Evolutionary conservation across 2,888 invertebrate species (phyloP).

Genomic region (Eupithecia pulchellata): DNA sequence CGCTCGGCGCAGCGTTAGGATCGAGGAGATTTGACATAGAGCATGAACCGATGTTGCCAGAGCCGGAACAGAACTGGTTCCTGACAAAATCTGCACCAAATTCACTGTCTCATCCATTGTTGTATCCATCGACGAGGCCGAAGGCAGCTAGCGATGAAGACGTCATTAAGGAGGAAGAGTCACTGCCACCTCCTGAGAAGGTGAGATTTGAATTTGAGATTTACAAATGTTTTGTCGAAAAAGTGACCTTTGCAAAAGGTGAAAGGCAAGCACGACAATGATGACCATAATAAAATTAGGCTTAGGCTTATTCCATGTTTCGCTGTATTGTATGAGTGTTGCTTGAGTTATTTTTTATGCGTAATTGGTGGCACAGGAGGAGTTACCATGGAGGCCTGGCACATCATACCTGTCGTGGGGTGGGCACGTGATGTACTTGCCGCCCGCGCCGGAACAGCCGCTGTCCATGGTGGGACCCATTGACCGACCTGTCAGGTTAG

Average conservation of each 20-base stretch:
- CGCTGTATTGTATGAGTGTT: neutral
- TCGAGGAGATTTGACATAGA: slow-evolving; percentile 80
- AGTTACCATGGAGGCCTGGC: slow-evolving; percentile 65
- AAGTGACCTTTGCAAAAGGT: neutral
- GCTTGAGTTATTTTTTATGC: neutral
- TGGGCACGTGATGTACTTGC: slow-evolving; percentile 93
- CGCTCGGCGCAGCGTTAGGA: slow-evolving; percentile 80
- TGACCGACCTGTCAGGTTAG: slow-evolving; percentile 76
- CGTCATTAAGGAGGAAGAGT: slow-evolving; percentile 72
- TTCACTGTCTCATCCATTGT: slow-evolving; percentile 88
- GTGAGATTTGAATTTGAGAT: slow-evolving; percentile 49
- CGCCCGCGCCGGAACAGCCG: slow-evolving; percentile 79
- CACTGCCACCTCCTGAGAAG: slow-evolving; percentile 69
- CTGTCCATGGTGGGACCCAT: slow-evolving; percentile 71
- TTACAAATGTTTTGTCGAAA: neutral
- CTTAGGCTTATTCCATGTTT: too few species aligned
- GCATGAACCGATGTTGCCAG: slow-evolving; percentile 81
- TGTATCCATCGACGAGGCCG: slow-evolving; percentile 64
- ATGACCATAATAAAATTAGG: too few species aligned
- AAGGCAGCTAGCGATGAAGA: slow-evolving; percentile 67
- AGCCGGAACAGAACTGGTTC: slow-evolving; percentile 90
- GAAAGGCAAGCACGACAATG: too few species aligned
- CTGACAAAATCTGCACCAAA: slow-evolving; percentile 92
- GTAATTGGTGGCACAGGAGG: slow-evolving; percentile 57
- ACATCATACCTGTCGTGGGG: slow-evolving; percentile 86